phyloP scores from a whole-genome alignment of 1,140 invertebrate species.

The Heliconius melpomene region DNA sequence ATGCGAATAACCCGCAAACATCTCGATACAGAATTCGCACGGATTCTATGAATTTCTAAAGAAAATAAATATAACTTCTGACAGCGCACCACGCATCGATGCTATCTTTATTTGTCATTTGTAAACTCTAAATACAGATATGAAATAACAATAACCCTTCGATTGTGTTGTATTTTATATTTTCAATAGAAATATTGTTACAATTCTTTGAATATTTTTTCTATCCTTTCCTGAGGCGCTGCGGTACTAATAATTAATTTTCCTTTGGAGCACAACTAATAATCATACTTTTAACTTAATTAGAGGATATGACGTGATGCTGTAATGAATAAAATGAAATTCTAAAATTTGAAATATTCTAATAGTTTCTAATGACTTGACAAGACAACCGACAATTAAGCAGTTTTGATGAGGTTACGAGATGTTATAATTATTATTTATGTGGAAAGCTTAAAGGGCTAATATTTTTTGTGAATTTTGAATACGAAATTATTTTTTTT shows the following conservation, averaged over 20 bases:
- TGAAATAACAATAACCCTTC: constrained; percentile 54
- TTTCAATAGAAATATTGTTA: constrained; percentile 29
- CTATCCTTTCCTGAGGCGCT: constrained; percentile 19
- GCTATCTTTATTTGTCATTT: constrained; percentile 76
- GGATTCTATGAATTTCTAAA: constrained; percentile 79
- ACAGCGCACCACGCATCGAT: constrained; percentile 72
- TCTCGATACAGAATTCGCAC: constrained; percentile 73
- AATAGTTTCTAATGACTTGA: constrained; percentile 75
- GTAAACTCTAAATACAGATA: constrained; percentile 64
- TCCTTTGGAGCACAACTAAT: constrained; percentile 50
- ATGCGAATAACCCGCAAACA: constrained; percentile 73
- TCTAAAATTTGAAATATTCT: constrained; percentile 63
- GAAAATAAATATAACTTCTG: constrained; percentile 81
- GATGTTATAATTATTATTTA: constrained; percentile 57
- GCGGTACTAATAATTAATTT: constrained; percentile 58
- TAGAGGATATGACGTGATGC: constrained; percentile 58
- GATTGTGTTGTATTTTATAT: constrained; percentile 27
- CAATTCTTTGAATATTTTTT: constrained; percentile 31
- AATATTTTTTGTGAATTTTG: constrained; percentile 37
- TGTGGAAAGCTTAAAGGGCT: constrained; percentile 38
- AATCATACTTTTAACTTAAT: constrained; percentile 75
- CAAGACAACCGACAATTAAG: constrained; percentile 74
- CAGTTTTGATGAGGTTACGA: constrained; percentile 58
- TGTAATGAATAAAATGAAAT: constrained; percentile 51
- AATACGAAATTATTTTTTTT: background rate